Evolutionary conservation across 1,140 invertebrate species (phyloP).

Genomic region (Pectinophora gossypiella): DNA sequence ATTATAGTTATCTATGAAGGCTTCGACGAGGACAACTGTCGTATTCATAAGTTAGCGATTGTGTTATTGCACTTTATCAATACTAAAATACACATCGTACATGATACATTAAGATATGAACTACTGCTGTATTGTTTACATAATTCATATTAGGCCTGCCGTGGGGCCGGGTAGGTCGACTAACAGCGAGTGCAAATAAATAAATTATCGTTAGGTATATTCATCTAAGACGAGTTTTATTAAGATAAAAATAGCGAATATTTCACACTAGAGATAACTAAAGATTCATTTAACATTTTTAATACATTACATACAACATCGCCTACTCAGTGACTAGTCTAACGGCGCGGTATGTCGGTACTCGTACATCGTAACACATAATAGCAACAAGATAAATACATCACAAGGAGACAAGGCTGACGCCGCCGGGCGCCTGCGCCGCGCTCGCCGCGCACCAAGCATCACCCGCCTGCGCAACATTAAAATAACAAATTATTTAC

Average conservation of each 20-base stretch:
- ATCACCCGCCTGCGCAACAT: no score
- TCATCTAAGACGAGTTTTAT: conserved; percentile 45
- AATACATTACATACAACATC: conserved; percentile 68
- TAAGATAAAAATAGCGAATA: conserved; percentile 61
- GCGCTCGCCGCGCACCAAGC: conserved; percentile 8
- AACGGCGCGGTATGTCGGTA: conserved; percentile 39
- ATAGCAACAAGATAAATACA: conserved; percentile 64
- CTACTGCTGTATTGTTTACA: conserved; percentile 13
- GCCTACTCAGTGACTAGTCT: conserved; percentile 72
- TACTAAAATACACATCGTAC: conserved; percentile 33
- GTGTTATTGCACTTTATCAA: conserved; percentile 50
- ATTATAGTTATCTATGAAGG: conserved; percentile 44
- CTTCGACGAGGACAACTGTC: conserved; percentile 34
- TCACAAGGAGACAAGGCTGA: conserved; percentile 41
- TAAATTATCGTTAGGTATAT: conserved; percentile 57
- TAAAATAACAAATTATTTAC: no score
- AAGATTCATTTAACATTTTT: conserved; percentile 64
- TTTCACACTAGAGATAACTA: conserved; percentile 66
- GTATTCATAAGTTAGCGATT: conserved; percentile 51
- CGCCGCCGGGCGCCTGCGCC: conserved; percentile 6
- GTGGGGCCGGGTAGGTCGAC: conserved; percentile 22
- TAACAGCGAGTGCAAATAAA: conserved; percentile 43
- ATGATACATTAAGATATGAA: conserved; percentile 6
- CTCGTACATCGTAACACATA: conserved; percentile 47
- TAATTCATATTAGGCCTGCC: conserved; percentile 22